A percentile compares a stretch with the other conserved stretches of the same genome.
Evolutionary conservation across 2,797 vertebrate species (phyloP).

Genomic region (Myripristis murdjan): DNA sequence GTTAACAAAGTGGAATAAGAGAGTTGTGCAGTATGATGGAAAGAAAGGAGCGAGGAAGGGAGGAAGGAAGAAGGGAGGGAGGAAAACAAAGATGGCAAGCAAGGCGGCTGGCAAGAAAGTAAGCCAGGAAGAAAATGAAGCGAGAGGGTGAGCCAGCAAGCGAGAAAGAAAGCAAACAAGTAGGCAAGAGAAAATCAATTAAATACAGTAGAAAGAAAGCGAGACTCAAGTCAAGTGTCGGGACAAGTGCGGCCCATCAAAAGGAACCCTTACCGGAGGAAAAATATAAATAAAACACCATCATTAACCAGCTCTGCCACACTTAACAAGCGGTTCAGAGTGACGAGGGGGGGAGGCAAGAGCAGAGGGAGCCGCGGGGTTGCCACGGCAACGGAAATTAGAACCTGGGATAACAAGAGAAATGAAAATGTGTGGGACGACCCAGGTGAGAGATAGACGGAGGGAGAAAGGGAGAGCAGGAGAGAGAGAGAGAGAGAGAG

Average conservation of each 20-base stretch:
- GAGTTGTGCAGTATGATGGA: background rate
- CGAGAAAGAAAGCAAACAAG: conserved; percentile 6
- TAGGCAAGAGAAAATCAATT: conserved; percentile 11
- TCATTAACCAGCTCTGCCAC: conserved; percentile 65
- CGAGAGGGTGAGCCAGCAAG: background rate
- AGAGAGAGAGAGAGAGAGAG: background rate
- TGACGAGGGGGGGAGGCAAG: conserved; percentile 38
- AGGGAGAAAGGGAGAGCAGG: conserved; percentile 5
- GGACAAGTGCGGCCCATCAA: conserved; percentile 23
- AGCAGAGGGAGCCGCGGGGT: conserved; percentile 61
- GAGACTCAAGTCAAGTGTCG: conserved; percentile 23
- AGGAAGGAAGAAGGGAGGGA: background rate
- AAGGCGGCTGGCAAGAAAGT: conserved; percentile 11
- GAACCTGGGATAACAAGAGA: conserved; percentile 65
- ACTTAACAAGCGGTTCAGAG: conserved; percentile 64
- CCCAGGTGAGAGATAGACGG: conserved; percentile 64
- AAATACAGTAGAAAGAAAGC: conserved; percentile 25
- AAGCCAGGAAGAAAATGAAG: background rate
- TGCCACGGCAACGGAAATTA: conserved; percentile 79
- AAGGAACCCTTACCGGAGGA: conserved; percentile 17
- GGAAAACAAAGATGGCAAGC: conserved; percentile 30
- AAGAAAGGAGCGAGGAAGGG: background rate
- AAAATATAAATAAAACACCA: conserved; percentile 65
- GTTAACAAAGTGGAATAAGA: background rate
- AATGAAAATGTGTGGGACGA: conserved; percentile 59